phyloP scores from a whole-genome alignment of 2,797 vertebrate species.

The Fringilla coelebs region DNA sequence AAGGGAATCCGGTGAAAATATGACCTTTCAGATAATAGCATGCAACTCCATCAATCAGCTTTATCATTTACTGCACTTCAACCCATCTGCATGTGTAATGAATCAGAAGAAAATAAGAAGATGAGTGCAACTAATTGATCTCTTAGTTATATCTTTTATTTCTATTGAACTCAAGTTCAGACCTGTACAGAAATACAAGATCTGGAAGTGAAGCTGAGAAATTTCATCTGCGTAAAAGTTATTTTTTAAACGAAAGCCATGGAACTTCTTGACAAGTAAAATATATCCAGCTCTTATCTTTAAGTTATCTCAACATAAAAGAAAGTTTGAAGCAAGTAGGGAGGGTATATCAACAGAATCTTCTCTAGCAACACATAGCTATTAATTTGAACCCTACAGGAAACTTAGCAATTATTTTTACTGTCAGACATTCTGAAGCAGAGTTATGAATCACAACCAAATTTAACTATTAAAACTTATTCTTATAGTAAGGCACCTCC shows the following conservation, averaged over 20 bases:
- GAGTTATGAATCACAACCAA: neutral
- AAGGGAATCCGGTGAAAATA: constrained; percentile 60
- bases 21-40: constrained; percentile 57
- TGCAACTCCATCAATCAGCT: constrained; percentile 53
- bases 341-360: neutral
- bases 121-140: neutral
- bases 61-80: constrained; percentile 24
- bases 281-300: constrained; percentile 7
- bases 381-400: constrained; percentile 16
- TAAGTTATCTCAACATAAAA: neutral
- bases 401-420: constrained; percentile 6
- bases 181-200: neutral
- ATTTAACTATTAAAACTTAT: neutral
- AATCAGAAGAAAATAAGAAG: constrained; percentile 54
- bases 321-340: neutral
- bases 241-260: neutral
- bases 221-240: neutral
- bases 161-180: neutral
- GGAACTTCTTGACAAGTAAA: constrained; percentile 1
- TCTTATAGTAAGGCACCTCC: neutral
- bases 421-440: neutral
- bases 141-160: neutral
- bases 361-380: neutral
- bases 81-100: constrained; percentile 3
- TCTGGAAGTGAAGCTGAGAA: neutral